These are phyloP conservation scores for Cantharis nigra DNA, from an alignment of 2,888 invertebrate genomes.

Conservation along the genomic window DNA sequence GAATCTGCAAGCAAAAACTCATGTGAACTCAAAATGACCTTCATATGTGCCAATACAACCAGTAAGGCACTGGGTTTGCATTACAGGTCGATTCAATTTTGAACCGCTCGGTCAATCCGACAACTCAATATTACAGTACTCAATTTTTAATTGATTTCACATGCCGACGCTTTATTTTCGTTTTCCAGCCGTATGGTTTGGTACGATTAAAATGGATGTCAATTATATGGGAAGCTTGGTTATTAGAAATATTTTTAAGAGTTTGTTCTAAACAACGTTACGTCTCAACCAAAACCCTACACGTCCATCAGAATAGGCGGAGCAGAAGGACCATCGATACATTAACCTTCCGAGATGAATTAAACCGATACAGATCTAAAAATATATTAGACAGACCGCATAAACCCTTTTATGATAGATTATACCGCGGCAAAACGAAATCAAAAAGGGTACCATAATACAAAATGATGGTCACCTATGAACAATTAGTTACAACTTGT, in stretches of 20 bases:
- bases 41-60: background rate
- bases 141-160: background rate
- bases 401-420: conserved; percentile 21
- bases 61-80: background rate
- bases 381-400: conserved; percentile 34
- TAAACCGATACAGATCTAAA: conserved; percentile 43
- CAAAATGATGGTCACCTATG: background rate
- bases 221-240: background rate
- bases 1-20: background rate
- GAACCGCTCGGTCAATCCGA: background rate
- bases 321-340: conserved; percentile 37
- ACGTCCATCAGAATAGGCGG: conserved; percentile 31
- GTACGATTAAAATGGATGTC: background rate
- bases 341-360: conserved; percentile 42
- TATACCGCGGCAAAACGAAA: conserved; percentile 8
- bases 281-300: conserved; percentile 10
- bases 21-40: background rate
- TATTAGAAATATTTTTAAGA: background rate
- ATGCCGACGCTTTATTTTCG: background rate
- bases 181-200: background rate
- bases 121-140: background rate
- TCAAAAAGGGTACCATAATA: background rate
- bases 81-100: background rate
- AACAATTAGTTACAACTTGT: background rate
- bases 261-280: background rate